Evolutionary conservation across 2,113 vertebrate genomes (phyloP).

Genomic region (Nansenia antarctica): DNA sequence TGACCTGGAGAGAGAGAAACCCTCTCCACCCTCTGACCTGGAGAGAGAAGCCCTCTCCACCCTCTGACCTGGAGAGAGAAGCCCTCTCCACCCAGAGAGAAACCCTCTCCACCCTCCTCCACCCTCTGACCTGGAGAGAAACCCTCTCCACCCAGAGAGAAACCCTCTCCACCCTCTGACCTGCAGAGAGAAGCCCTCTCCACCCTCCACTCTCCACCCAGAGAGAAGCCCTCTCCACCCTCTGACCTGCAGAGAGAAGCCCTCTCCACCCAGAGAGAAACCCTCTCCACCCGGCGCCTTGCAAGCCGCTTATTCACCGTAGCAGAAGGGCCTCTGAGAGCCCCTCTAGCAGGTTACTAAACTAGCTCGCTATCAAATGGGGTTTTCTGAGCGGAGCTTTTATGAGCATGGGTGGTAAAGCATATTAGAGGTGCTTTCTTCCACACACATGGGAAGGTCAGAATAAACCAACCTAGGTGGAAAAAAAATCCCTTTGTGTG

Average conservation of each 20-base stretch:
- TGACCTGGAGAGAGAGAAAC: too few species aligned
- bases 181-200: constrained; percentile 53
- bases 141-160: too few species aligned
- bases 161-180: constrained; percentile 45
- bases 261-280: too few species aligned
- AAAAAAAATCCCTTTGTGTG: constrained; percentile 55
- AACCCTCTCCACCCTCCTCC: constrained; percentile 36
- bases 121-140: constrained; percentile 57
- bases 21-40: constrained; percentile 52
- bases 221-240: constrained; percentile 41
- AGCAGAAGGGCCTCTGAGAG: constrained; percentile 61
- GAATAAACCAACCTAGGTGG: constrained; percentile 18
- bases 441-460: constrained; percentile 9
- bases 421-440: constrained; percentile 11
- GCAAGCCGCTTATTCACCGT: constrained; percentile 61
- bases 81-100: too few species aligned
- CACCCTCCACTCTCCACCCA: constrained; percentile 47
- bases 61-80: constrained; percentile 59
- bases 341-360: constrained; percentile 33
- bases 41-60: constrained; percentile 44
- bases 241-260: constrained; percentile 61
- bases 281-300: constrained; percentile 67
- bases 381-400: too few species aligned
- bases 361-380: constrained; percentile 23
- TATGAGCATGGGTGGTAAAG: neutral